Conservation (phyloP, 2,797 vertebrate genomes). For the Molossus molossus region DNA sequence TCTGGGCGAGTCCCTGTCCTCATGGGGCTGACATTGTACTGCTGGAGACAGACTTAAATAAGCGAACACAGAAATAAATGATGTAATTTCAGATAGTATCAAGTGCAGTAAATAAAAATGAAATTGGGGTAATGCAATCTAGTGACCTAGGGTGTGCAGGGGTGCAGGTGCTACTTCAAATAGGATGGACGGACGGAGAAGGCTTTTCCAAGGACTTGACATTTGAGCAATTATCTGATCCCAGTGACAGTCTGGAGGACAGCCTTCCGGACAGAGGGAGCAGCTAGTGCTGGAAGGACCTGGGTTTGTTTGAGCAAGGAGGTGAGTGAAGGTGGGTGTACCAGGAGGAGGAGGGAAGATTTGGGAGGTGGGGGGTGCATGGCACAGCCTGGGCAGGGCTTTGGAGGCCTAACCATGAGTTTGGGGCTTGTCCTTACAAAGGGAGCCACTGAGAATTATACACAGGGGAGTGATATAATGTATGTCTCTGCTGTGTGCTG, state of each 20-base stretch:
- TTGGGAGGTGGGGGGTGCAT: fast-evolving
- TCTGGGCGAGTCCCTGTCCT: not conserved
- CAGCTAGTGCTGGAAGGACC: not conserved
- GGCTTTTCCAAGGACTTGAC: not conserved
- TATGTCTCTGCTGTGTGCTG: not conserved
- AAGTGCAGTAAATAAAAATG: not conserved
- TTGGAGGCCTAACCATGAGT: not conserved
- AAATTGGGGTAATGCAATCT: not conserved
- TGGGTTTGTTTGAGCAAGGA: not conserved
- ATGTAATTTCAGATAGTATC: not conserved
- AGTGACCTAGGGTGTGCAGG: not conserved
- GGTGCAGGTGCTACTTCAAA: not conserved
- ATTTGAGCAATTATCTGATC: not conserved
- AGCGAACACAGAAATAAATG: not conserved
- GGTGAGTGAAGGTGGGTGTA: not conserved
- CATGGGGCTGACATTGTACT: not conserved
- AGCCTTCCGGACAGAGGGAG: not conserved
- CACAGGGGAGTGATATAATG: not conserved
- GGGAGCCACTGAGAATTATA: not conserved
- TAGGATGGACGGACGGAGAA: not conserved
- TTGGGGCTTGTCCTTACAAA: not conserved
- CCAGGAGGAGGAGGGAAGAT: not conserved
- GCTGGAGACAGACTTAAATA: not conserved
- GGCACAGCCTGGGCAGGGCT: not conserved
- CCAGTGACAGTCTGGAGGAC: not conserved